Base-by-base conservation (phyloP, 2,113 vertebrate genomes). In the Todiramphus saurophagus region DNA sequence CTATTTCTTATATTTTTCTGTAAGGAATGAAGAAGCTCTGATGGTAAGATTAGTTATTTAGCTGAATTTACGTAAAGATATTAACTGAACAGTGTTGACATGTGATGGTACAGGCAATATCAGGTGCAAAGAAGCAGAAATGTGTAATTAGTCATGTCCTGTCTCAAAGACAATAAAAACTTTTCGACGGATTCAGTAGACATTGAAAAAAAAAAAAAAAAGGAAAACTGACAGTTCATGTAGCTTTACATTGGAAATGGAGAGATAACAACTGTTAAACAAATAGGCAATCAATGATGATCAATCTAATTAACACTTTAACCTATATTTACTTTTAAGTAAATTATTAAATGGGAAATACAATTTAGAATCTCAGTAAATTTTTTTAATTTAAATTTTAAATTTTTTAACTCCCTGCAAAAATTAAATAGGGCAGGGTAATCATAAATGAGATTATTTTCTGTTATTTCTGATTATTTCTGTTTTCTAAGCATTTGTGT, bases 1-100 rank as follows among this genome's bases (percentile, higher is more conserved):
- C 17, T 95, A n/a, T 94, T 86, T 58, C 19, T 62, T 76, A 87
- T 93, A 63, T 69, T 67, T 62, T 74, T 72, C 20, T 89, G 27
- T 75, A 97, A 78, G 63, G 11, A 62, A 88, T 51, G 41, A 66
- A 15, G 33, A 10, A 10, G 8, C 1, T 59, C 2, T 18, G 58
- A 46, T 21, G 68, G 46, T 97, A 96, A 96, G 76, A 67, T 70
- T 35, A 87, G 12, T 66, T 94, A 95, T 90, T 89, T 67, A 84
- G 44, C 15, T 73, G 35, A 70, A 66, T 92, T 23, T 74, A 44
- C 81, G 66, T 83, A 89, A 39, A 44, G 21, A 66, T 84, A 83
- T 78, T 79, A 64, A 48, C 86, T 62, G 83, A 89, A 6, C 44
- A 80, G n/a, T 89, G 50, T 53, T 63, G 59, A 56, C 11, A 31